Base-by-base conservation (phyloP, 2,113 vertebrate genomes). In the Cyrtonyx montezumae region DNA sequence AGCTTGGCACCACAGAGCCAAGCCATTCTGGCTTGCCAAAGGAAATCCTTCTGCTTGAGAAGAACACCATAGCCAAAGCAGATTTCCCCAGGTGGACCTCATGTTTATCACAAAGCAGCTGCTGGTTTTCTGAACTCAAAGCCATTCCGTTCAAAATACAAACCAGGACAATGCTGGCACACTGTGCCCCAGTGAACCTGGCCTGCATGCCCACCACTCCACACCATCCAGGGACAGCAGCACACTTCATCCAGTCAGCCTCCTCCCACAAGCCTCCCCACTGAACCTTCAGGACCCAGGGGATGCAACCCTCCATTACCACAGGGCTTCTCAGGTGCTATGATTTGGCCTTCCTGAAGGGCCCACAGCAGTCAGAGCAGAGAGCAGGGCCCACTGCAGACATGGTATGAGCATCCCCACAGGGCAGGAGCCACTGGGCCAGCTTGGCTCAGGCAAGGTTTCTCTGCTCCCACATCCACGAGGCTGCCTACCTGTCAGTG, bases 401-500 rank as follows among this genome's bases (percentile, higher is more conserved):
- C 1, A 2, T 34, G 7, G 46, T 46, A 36, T 61, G 25, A 81
- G 26, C 19, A 12, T 48, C 45, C 43, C 36, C 5, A 1, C 30
- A 73, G 79, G 53, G 30, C 30, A 56, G 63, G 40, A 82, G 53
- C n/a, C 32, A 28, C 14, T 34, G 37, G 34, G 14, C 59, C 9
- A 4, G 21, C 28, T 65, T 49, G 28, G n/a, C 45, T 37, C 55
- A n/a, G 36, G 51, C 26, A 53, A 9, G 8, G 2, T 25, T 23
- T 25, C 9, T 36, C 23, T 56, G 55, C 18, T 56, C 61, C 36
- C 36, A 37, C 34, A 37, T 3, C 36, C 61, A 62, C 9, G 30
- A 18, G 3, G 71, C 66, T 19, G 21, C 55, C 6, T 96, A 99
- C 99, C 99, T 98, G 98, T 97, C 40, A 99, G 93, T 0, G 97